phyloP scores from a whole-genome alignment of 2,888 invertebrate species.

The Syrista parreyssii region DNA sequence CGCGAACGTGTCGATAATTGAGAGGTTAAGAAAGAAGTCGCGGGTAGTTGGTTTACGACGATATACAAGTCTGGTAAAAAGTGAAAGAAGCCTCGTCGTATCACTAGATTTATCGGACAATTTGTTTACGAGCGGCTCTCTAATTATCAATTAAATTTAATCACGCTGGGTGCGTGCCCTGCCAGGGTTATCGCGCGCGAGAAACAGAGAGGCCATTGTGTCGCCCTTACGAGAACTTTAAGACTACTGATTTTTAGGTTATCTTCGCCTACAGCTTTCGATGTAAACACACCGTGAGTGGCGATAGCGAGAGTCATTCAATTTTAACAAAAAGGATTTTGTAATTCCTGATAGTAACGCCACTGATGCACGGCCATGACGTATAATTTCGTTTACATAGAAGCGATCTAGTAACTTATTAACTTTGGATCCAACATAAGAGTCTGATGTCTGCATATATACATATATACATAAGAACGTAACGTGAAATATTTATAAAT shows the following conservation, averaged over 20 bases:
- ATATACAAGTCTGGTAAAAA: slow-evolving; percentile 3
- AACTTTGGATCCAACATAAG: not conserved
- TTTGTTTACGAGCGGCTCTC: slow-evolving; percentile 44
- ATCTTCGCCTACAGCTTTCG: not conserved
- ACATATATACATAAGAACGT: not conserved
- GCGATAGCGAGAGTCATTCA: not conserved
- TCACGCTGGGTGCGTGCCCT: slow-evolving; percentile 29
- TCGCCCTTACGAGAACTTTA: not conserved
- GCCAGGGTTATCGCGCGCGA: slow-evolving; percentile 38
- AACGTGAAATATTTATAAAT: not conserved
- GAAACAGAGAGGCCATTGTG: slow-evolving; percentile 42
- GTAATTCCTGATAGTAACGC: not conserved
- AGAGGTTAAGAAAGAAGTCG: slow-evolving; percentile 27
- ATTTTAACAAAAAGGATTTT: not conserved
- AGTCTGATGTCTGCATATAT: too few relatives aligned
- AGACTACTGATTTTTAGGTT: not conserved
- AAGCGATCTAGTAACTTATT: not conserved
- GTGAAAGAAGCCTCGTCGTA: slow-evolving; percentile 37
- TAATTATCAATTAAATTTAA: slow-evolving; percentile 40
- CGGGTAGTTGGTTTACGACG: slow-evolving; percentile 2
- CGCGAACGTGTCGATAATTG: slow-evolving; percentile 19
- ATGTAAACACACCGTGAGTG: not conserved
- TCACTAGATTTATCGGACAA: slow-evolving; percentile 29
- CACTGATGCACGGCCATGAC: not conserved
- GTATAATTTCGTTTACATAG: not conserved